Percentiles rank a stretch among this genome's conserved stretches.
phyloP scores from a whole-genome alignment of 2,113 vertebrate species.

The Sisor rabdophorus region DNA sequence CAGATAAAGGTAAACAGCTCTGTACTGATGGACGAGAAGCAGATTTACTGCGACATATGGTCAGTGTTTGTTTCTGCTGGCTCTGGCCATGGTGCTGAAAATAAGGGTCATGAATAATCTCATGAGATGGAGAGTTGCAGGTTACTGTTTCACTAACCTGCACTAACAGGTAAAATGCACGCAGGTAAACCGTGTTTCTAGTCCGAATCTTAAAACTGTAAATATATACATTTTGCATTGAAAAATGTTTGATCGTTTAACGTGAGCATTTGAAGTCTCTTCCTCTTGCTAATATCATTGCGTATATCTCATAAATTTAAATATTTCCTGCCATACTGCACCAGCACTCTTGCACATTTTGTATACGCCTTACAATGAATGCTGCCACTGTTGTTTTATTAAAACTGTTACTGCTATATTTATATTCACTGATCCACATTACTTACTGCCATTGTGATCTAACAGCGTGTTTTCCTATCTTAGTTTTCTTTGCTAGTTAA shows the following conservation, averaged over 20 bases:
- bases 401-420: not conserved
- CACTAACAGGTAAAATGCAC: not conserved
- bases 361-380: not conserved
- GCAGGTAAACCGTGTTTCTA: not conserved
- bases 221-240: no score
- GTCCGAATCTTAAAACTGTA: not conserved
- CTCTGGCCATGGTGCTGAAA: conserved; percentile 74
- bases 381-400: not conserved
- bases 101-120: conserved; percentile 11
- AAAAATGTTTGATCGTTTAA: not conserved
- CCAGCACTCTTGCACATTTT: no score
- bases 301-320: not conserved
- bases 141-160: conserved; percentile 6
- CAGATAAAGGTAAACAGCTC: not conserved
- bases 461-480: not conserved
- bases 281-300: not conserved
- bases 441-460: not conserved
- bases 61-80: conserved; percentile 37
- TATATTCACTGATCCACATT: not conserved
- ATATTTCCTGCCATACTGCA: not conserved
- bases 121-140: conserved; percentile 17
- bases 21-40: not conserved
- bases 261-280: not conserved
- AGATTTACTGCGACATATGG: conserved; percentile 22
- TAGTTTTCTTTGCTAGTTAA: not conserved